A percentile compares a stretch with the other conserved stretches of the same genome.
Conservation (phyloP, 2,888 invertebrate genomes). For the Dexiosoma caninum region DNA sequence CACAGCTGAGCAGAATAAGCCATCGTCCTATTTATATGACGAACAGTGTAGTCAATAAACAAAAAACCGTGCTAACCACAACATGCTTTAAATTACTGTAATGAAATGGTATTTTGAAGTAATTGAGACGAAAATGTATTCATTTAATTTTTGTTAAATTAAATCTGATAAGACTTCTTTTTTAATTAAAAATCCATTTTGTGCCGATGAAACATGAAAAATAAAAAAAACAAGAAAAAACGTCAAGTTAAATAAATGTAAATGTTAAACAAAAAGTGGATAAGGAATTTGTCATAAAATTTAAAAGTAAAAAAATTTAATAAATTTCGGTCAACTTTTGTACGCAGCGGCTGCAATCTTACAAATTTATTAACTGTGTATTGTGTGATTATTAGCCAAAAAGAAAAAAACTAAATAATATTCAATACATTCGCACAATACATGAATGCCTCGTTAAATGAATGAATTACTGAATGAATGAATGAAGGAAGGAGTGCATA, state of each 20-base stretch:
- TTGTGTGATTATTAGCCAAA: slow-evolving; percentile 25
- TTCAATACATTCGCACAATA: too few species aligned
- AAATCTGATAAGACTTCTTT: too few species aligned
- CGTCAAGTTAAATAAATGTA: not conserved
- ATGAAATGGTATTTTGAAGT: too few species aligned
- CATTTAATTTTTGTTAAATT: too few species aligned
- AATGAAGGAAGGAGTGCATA: not conserved
- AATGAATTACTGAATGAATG: slow-evolving; percentile 12
- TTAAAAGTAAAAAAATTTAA: slow-evolving; percentile 34
- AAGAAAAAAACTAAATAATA: not conserved
- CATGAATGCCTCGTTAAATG: slow-evolving; percentile 4
- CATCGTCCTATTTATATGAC: too few species aligned
- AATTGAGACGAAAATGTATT: too few species aligned
- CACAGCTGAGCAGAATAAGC: too few species aligned
- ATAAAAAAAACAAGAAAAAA: not conserved
- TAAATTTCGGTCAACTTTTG: slow-evolving; percentile 14
- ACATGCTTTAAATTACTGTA: too few species aligned
- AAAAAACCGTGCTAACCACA: too few species aligned
- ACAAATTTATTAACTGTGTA: slow-evolving; percentile 49
- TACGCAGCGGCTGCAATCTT: slow-evolving; percentile 6
- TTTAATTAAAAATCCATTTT: not conserved
- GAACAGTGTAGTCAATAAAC: too few species aligned
- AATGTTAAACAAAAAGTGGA: slow-evolving; percentile 43
- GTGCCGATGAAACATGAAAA: not conserved
- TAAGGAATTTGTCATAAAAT: slow-evolving; percentile 57